phyloP scores from a whole-genome alignment of 2,797 vertebrate genomes.

The Onychomys leucogaster region DNA sequence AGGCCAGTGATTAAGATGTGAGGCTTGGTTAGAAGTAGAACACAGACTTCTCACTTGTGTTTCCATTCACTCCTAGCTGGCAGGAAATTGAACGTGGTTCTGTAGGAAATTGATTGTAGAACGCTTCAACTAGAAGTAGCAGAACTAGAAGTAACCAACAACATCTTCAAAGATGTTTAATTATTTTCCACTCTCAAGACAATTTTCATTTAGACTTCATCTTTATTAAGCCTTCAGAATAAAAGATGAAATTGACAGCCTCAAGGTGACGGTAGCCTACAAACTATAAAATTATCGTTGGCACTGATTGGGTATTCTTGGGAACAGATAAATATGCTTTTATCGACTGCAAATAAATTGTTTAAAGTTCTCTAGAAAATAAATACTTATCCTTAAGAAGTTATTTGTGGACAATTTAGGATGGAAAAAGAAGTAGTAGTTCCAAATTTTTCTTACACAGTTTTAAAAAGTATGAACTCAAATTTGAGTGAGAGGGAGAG shows the following conservation, averaged over 20 bases:
- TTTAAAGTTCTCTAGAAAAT: conserved; percentile 54
- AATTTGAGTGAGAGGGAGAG: conserved; percentile 16
- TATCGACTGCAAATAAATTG: conserved; percentile 33
- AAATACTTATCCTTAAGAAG: conserved; percentile 42
- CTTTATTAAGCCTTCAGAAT: conserved; percentile 71
- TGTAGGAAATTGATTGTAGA: conserved; percentile 43
- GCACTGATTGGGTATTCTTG: conserved; percentile 65
- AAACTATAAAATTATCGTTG: conserved; percentile 71
- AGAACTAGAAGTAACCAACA: conserved; percentile 40
- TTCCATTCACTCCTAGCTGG: conserved; percentile 45
- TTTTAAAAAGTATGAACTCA: conserved; percentile 57
- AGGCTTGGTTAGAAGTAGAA: conserved; percentile 70
- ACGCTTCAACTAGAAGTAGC: not conserved
- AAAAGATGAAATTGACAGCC: conserved; percentile 56
- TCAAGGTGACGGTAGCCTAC: conserved; percentile 67
- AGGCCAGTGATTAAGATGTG: conserved; percentile 71
- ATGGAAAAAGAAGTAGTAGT: not conserved
- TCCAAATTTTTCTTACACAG: not conserved
- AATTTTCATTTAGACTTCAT: conserved; percentile 62
- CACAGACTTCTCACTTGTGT: not conserved
- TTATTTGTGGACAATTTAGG: conserved; percentile 65
- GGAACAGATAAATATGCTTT: conserved; percentile 45
- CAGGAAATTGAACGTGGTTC: conserved; percentile 53
- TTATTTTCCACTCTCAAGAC: conserved; percentile 57
- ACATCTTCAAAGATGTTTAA: not conserved